Conservation (phyloP, 2,888 invertebrate species). For the Portevinia maculata region DNA sequence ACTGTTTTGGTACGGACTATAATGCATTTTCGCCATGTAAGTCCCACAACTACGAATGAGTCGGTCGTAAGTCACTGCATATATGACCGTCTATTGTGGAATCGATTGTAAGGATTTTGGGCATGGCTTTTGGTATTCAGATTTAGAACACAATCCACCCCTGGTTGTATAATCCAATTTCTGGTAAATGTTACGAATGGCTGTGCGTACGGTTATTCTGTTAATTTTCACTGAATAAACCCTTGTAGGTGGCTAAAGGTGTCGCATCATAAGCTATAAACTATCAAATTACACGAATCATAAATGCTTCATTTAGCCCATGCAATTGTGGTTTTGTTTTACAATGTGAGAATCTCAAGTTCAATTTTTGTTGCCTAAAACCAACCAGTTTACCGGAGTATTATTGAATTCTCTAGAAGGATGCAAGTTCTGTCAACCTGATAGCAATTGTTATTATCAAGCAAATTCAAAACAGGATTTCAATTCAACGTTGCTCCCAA, state of each 20-base stretch:
- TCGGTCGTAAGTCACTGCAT: conserved; percentile 10
- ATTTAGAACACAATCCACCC: background rate
- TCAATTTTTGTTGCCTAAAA: background rate
- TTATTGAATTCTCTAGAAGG: conserved; percentile 7
- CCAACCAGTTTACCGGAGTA: background rate
- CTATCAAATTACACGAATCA: conserved; percentile 49
- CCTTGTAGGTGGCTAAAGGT: conserved; percentile 42
- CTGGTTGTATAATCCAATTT: conserved; percentile 14
- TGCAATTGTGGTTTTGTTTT: conserved; percentile 26
- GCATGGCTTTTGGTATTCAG: conserved; percentile 7
- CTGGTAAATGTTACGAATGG: background rate
- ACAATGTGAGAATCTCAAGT: conserved; percentile 5
- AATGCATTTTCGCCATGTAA: conserved; percentile 46
- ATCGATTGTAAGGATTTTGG: conserved; percentile 37
- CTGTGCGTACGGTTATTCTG: conserved; percentile 8
- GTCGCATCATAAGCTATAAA: conserved; percentile 36
- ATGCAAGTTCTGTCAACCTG: conserved; percentile 9
- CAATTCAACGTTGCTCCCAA: background rate
- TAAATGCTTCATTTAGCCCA: conserved; percentile 1
- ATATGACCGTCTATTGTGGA: conserved; percentile 17
- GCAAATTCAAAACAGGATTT: background rate
- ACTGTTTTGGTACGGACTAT: no score
- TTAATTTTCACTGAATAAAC: conserved; percentile 22
- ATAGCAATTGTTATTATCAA: background rate
- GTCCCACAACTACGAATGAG: conserved; percentile 57